Evolutionary conservation across 2,113 vertebrate species (phyloP).

Genomic region (Corydoras maculifer): DNA sequence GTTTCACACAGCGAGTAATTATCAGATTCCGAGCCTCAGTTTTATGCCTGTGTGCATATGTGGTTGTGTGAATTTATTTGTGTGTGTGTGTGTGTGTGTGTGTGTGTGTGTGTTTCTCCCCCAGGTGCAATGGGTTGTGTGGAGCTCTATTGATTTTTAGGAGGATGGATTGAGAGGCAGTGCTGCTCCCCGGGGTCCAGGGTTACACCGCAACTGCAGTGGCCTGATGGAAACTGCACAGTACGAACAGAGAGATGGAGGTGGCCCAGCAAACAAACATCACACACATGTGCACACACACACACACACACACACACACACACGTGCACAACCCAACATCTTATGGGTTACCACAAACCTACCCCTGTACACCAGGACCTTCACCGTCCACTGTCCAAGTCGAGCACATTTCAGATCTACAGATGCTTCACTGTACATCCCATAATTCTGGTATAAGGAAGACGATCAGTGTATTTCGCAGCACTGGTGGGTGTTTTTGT

Average conservation of each 20-base stretch:
- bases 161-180: constrained; percentile 44
- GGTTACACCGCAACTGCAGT: constrained; percentile 54
- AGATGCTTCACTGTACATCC: too few species aligned
- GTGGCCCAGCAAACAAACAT: constrained; percentile 11
- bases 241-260: constrained; percentile 41
- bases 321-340: neutral
- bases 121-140: constrained; percentile 52
- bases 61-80: too few species aligned
- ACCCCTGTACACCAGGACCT: neutral
- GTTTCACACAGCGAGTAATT: constrained; percentile 24
- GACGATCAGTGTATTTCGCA: too few species aligned
- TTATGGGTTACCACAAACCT: neutral
- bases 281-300: neutral
- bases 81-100: constrained; percentile 8
- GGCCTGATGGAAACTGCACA: constrained; percentile 55
- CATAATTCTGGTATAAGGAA: too few species aligned
- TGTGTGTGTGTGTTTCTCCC: constrained; percentile 44
- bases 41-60: too few species aligned
- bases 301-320: constrained; percentile 3
- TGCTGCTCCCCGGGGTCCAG: constrained; percentile 52
- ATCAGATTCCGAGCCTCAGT: neutral
- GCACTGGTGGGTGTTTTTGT: too few species aligned
- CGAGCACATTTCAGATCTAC: too few species aligned
- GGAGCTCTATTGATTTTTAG: constrained; percentile 61
- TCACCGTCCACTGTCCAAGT: too few species aligned